Evolutionary conservation across 2,113 vertebrate species (phyloP).

Genomic region (Nyctereutes procyonoides): DNA sequence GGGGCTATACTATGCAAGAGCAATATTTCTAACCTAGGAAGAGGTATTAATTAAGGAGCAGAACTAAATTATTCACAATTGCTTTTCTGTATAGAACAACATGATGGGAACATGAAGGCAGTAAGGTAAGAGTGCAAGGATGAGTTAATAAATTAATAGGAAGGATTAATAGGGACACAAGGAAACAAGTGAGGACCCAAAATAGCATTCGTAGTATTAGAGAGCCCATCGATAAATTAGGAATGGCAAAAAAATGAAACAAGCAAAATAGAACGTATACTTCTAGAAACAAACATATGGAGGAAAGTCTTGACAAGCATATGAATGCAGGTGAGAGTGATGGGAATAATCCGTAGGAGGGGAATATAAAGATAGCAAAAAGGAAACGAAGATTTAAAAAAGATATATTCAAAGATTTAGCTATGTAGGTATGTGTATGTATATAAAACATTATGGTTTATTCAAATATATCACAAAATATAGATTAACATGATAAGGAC

Average conservation of each 20-base stretch:
- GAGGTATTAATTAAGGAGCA: not conserved
- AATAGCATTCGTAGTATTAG: not conserved
- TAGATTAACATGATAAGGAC: not conserved
- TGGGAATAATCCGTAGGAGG: not conserved
- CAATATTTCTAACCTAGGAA: not conserved
- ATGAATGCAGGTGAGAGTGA: not conserved
- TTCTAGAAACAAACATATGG: not conserved
- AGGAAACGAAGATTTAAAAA: not conserved
- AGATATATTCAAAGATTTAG: not conserved
- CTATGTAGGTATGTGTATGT: not conserved
- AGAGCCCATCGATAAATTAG: not conserved
- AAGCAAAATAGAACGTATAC: not conserved
- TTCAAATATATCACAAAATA: not conserved
- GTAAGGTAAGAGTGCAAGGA: not conserved
- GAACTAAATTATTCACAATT: not conserved
- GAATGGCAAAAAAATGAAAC: not conserved
- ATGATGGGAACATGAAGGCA: not conserved
- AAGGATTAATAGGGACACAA: not conserved
- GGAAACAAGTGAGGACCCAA: not conserved
- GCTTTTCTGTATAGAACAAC: not conserved
- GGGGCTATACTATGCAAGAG: rapidly evolving
- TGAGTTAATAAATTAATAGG: not conserved
- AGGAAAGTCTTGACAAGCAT: not conserved
- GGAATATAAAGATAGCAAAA: not conserved
- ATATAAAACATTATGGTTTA: not conserved